A percentile compares a stretch with the other conserved stretches of the same genome.
These are phyloP conservation scores for Sebastes steindachneri DNA, from an alignment of 2,797 vertebrate species.

Conservation along the genomic window DNA sequence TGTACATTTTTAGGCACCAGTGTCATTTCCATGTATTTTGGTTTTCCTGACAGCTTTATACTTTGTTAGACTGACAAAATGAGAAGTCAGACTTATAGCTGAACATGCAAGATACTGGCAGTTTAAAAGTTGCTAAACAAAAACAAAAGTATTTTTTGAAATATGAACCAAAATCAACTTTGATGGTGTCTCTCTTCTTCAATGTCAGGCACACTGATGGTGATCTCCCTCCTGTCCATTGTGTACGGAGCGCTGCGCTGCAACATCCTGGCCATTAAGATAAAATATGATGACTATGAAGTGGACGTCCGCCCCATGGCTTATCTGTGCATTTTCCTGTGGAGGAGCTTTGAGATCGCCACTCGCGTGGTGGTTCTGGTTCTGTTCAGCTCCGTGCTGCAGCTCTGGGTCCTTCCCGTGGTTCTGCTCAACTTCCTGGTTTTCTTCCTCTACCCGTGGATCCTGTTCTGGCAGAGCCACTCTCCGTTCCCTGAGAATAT, in stretches of 20 bases:
- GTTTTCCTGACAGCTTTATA: neutral
- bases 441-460: constrained; percentile 94
- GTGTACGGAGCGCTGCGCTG: constrained; percentile 97
- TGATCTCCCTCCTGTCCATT: constrained; percentile 94
- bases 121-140: neutral
- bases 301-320: constrained; percentile 89
- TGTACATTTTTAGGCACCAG: neutral
- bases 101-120: neutral
- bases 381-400: constrained; percentile 94
- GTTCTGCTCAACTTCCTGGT: constrained; percentile 90
- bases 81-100: neutral
- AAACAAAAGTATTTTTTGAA: neutral
- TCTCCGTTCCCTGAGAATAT: constrained; percentile 96
- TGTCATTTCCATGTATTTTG: neutral
- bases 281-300: constrained; percentile 96
- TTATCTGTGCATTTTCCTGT: constrained; percentile 94
- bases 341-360: constrained; percentile 97
- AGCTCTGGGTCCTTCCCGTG: constrained; percentile 90
- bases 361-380: constrained; percentile 92
- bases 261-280: constrained; percentile 98
- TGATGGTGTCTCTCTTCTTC: neutral
- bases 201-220: constrained; percentile 89
- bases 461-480: constrained; percentile 92
- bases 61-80: neutral
- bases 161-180: neutral